Base-by-base conservation (phyloP, 2,888 invertebrate species). In the Cantharis rustica region DNA sequence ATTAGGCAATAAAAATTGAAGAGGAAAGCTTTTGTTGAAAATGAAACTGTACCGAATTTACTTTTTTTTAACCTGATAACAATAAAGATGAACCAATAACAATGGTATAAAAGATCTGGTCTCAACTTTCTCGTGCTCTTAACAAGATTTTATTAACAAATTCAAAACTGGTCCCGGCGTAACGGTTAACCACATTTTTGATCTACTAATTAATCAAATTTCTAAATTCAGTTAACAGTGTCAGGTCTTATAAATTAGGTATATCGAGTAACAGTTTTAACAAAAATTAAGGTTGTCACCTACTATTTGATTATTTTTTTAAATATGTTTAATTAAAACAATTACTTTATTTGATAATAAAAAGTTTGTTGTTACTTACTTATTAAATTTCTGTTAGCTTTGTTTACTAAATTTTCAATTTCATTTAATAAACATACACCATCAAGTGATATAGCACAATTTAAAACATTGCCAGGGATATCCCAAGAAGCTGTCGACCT, bases 401-500 rank as follows among this genome's bases (percentile, higher is more conserved):
- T 74, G 66, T 66, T 64, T 69, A 80, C 77, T 26, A 76, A 61
- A 23, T 80, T 74, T 71, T 82, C 79, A 9, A 80, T 79, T 64
- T 77, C 79, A 72, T 82, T 80, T 63, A 82, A 69, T 16, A 79
- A 69, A 68, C 83, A 83, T 9, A 74, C 71, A 47, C 74, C 72
- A 70, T 83, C 81, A 20, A 81, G 76, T 17, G 74, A 16, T 16
- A 74, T 17, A 11, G 62, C 78, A 75, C 70, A 80, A 11, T 61
- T 17, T 20, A 77, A 73, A 26, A 73, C n/a, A n/a, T 72, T 17
- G 15, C 47, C 47, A 68, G 20, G 15, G 11, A 61, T 13, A 63
- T 13, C 61, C 26, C 16, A 66, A 16, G 66, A n/a, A 20, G 15
- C 10, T 61, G 62, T 16, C 13, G 72, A 23, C n/a, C 72, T 68